phyloP scores from a whole-genome alignment of 2,797 vertebrate genomes.

The Podarcis siculus region DNA sequence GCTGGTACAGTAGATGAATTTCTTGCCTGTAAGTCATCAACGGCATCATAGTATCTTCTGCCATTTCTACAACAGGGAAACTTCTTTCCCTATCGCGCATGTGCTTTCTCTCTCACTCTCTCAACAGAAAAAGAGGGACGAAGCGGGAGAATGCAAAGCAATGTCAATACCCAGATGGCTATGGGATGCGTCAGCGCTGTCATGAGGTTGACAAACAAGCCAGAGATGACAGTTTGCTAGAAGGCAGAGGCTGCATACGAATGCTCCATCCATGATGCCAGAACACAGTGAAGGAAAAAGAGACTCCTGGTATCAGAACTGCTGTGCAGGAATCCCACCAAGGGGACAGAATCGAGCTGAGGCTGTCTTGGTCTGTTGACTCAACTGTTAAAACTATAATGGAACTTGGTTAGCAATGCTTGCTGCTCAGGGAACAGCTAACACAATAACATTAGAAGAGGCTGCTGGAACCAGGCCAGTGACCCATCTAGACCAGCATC shows the following conservation, averaged over 20 bases:
- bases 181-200: slow-evolving; percentile 53
- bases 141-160: slow-evolving; percentile 37
- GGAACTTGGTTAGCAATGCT: too few species aligned
- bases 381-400: too few species aligned
- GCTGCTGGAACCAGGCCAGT: not conserved
- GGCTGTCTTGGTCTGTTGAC: too few species aligned
- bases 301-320: not conserved
- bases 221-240: not conserved
- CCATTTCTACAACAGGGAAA: slow-evolving; percentile 43
- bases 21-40: slow-evolving; percentile 58
- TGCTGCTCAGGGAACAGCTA: too few species aligned
- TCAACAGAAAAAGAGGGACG: slow-evolving; percentile 39
- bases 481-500: not conserved
- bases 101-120: not conserved
- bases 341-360: not conserved
- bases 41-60: slow-evolving; percentile 38
- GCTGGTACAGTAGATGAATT: slow-evolving; percentile 51
- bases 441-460: too few species aligned
- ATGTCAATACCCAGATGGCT: slow-evolving; percentile 54
- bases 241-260: not conserved
- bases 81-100: not conserved
- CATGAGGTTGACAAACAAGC: slow-evolving; percentile 35
- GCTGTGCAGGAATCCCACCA: not conserved
- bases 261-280: slow-evolving; percentile 22
- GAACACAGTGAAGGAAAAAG: not conserved